Percentiles rank a stretch among this genome's conserved stretches.
Evolutionary conservation across 2,888 invertebrate genomes (phyloP).

Genomic region (Auanema freiburgensis): DNA sequence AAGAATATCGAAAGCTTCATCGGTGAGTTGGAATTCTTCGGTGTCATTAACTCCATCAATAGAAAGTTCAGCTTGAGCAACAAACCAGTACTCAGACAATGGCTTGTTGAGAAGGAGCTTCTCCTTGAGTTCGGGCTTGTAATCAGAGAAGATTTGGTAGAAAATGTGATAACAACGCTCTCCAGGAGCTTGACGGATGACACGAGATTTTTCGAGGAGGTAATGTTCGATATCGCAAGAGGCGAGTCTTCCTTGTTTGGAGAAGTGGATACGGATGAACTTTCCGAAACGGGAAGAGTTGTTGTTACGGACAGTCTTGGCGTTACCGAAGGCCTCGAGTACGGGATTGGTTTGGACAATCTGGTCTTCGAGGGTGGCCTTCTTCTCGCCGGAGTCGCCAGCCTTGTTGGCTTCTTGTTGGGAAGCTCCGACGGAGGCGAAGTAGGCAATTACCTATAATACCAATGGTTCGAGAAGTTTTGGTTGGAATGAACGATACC

Average conservation of each 20-base stretch:
- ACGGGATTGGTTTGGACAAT: slow-evolving; percentile 99
- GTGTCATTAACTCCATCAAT: slow-evolving; percentile 93
- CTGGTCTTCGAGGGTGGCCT: slow-evolving; percentile 94
- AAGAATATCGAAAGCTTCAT: slow-evolving; percentile 92
- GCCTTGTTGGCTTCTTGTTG: slow-evolving; percentile 44
- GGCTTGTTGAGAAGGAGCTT: slow-evolving; percentile 75
- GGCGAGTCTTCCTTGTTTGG: slow-evolving; percentile 92
- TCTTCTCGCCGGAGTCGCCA: slow-evolving; percentile 37
- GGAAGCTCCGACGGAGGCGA: slow-evolving; percentile 73
- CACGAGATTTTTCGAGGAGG: slow-evolving; percentile 99
- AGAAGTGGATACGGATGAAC: slow-evolving; percentile 99
- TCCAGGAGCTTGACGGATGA: slow-evolving; percentile 86
- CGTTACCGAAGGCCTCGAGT: slow-evolving; percentile 99
- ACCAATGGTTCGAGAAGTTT: slow-evolving; percentile 67
- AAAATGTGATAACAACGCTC: slow-evolving; percentile 99
- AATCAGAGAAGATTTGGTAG: slow-evolving; percentile 77
- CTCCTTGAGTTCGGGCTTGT: slow-evolving; percentile 67
- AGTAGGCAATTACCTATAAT: slow-evolving; percentile 99
- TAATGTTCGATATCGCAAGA: slow-evolving; percentile 99
- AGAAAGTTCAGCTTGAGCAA: slow-evolving; percentile 88
- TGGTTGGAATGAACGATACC: slow-evolving; percentile 12
- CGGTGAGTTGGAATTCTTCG: slow-evolving; percentile 74
- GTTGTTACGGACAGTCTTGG: slow-evolving; percentile 99
- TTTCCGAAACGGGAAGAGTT: slow-evolving; percentile 99
- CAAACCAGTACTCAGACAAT: slow-evolving; percentile 89